phyloP scores from a whole-genome alignment of 2,113 vertebrate genomes.

The Ginglymostoma cirratum region DNA sequence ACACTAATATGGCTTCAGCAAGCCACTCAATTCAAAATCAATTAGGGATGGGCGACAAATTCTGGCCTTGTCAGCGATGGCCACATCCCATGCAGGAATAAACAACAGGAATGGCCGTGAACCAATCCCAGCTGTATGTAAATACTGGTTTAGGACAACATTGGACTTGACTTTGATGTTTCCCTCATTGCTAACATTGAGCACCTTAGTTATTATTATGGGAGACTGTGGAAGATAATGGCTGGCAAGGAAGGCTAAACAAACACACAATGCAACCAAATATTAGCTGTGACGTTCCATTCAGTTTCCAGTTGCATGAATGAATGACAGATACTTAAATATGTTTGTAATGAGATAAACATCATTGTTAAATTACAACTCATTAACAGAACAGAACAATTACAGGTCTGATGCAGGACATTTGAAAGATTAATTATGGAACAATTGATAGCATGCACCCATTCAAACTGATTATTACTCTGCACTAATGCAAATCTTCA shows the following conservation, averaged over 20 bases:
- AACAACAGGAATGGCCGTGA: neutral
- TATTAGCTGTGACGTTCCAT: neutral
- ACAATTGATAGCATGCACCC: neutral
- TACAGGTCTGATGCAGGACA: neutral
- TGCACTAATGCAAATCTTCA: neutral
- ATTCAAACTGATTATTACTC: neutral
- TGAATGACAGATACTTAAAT: neutral
- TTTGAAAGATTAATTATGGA: slow-evolving; percentile 17
- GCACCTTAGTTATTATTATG: neutral
- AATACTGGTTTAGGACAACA: neutral
- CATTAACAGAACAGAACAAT: neutral
- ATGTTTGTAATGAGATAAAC: slow-evolving; percentile 24
- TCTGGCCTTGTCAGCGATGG: too few relatives aligned
- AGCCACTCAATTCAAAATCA: too few relatives aligned
- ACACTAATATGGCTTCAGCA: too few relatives aligned
- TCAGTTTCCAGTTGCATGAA: neutral
- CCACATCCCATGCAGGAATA: too few relatives aligned
- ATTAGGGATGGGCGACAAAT: too few relatives aligned
- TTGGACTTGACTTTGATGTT: neutral
- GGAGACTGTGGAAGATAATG: neutral
- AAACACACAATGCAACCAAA: neutral
- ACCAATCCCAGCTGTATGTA: neutral
- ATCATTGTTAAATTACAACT: slow-evolving; percentile 16
- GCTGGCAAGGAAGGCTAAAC: neutral
- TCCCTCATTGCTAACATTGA: neutral